Conservation (phyloP, 1,140 invertebrate species). For the Brachionus koreanus region DNA sequence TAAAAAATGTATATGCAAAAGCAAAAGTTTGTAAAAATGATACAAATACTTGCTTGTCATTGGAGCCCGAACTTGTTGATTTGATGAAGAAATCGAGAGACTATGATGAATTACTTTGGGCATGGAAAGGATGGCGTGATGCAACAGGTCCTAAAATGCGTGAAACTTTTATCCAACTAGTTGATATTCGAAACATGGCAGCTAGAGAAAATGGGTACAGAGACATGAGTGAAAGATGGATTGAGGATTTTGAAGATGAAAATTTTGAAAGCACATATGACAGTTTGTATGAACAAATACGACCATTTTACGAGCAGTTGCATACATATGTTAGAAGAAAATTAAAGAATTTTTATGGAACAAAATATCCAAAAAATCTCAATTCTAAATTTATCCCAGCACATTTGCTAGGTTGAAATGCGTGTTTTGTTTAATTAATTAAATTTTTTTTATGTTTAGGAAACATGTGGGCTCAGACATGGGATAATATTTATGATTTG, state of each 20-base stretch:
- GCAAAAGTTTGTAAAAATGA: slow-evolving; percentile 46
- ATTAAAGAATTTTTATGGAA: slow-evolving; percentile 47
- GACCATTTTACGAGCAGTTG: slow-evolving; percentile 53
- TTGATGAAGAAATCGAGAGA: slow-evolving; percentile 49
- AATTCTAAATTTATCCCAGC: slow-evolving; percentile 72
- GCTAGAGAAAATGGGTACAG: slow-evolving; percentile 51
- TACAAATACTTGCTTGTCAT: slow-evolving; percentile 11
- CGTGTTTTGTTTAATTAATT: too few relatives aligned
- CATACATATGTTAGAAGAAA: slow-evolving; percentile 53
- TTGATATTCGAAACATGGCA: slow-evolving; percentile 50
- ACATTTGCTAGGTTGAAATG: slow-evolving; percentile 71
- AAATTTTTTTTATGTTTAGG: slow-evolving; percentile 74
- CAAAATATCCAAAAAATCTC: slow-evolving; percentile 48
- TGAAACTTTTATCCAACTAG: slow-evolving; percentile 47
- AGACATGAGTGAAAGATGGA: slow-evolving; percentile 50
- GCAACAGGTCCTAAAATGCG: slow-evolving; percentile 47
- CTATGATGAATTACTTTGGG: slow-evolving; percentile 47
- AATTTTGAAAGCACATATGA: slow-evolving; percentile 48
- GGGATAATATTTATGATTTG: slow-evolving; percentile 76
- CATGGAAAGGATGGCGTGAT: slow-evolving; percentile 45
- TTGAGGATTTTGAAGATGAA: slow-evolving; percentile 50
- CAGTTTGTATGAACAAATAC: slow-evolving; percentile 49
- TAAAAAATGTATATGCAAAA: slow-evolving; percentile 48
- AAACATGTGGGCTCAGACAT: slow-evolving; percentile 88
- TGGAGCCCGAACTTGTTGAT: slow-evolving; percentile 49